Base-by-base conservation (phyloP, 37 sponge, comb jelly and placozoan genomes). In the Hormiphora californensis region DNA sequence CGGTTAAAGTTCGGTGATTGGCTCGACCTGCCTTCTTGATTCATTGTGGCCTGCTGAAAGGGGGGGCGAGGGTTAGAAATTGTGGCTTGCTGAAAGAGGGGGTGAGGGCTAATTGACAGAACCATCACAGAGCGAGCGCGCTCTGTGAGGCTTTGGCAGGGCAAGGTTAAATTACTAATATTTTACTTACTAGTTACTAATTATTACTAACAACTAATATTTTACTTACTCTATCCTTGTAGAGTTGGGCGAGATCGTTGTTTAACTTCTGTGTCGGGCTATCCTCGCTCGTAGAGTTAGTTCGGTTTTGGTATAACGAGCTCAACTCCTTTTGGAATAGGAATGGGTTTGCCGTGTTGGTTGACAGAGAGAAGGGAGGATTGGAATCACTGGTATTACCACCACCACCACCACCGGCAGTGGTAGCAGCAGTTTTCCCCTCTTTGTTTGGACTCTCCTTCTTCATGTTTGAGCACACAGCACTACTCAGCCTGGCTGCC, bases 161-260 rank as follows among this genome's bases (percentile, higher is more conserved):
- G 32, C 46, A 46, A 73, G 81, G n/a, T n/a, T n/a, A n/a, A n/a
- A n/a, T n/a, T n/a, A n/a, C n/a, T n/a, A n/a, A n/a, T n/a, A n/a
- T n/a, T n/a, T n/a, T n/a, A n/a, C n/a, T n/a, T n/a, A n/a, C n/a
- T n/a, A n/a, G n/a, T n/a, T n/a, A n/a, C n/a, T n/a, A n/a, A n/a
- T n/a, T n/a, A n/a, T n/a, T n/a, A n/a, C n/a, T n/a, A n/a, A n/a
- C n/a, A n/a, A n/a, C n/a, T n/a, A n/a, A n/a, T n/a, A n/a, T n/a
- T n/a, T n/a, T n/a, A n/a, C 81, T 33, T 1, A 73, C 81, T 21
- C 81, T n/a, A 0, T 73, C 81, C 46, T 73, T 73, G 81, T 73
- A 73, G 81, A 73, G 8, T 30, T 73, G 81, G 25, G 81, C 81
- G 46, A 73, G 81, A 28, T 73, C 81, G 81, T 73, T 73, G 23